These are phyloP conservation scores for Dendrolimus houi DNA, from an alignment of 2,888 invertebrate species.

Conservation along the genomic window DNA sequence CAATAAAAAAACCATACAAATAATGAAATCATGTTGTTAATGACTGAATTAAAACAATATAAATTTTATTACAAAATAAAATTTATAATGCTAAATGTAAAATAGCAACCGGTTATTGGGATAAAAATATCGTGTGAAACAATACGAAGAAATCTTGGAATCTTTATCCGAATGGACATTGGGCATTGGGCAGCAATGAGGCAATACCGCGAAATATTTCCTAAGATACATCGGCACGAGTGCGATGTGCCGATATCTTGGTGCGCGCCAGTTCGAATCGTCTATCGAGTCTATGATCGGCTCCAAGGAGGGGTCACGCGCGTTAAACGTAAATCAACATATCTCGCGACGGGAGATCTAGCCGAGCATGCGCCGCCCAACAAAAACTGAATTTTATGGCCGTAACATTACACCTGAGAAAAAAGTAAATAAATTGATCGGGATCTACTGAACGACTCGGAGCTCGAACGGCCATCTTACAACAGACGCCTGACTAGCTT, in stretches of 20 bases:
- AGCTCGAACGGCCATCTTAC: constrained; percentile 30
- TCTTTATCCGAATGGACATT: constrained; percentile 48
- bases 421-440: constrained; percentile 67
- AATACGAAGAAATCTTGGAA: constrained; percentile 56
- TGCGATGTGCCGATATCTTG: constrained; percentile 69
- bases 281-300: constrained; percentile 73
- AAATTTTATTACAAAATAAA: too few species aligned
- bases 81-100: not conserved
- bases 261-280: constrained; percentile 65
- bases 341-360: constrained; percentile 75
- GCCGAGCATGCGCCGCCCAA: constrained; percentile 60
- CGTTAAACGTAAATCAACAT: constrained; percentile 76
- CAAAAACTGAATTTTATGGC: constrained; percentile 71
- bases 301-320: constrained; percentile 70
- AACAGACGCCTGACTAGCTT: constrained; percentile 29
- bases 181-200: constrained; percentile 18
- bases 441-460: constrained; percentile 50
- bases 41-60: too few species aligned
- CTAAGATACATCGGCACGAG: constrained; percentile 71
- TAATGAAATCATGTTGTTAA: too few species aligned
- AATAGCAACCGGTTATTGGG: constrained; percentile 1
- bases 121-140: constrained; percentile 45
- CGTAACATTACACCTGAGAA: constrained; percentile 68
- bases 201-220: constrained; percentile 65
- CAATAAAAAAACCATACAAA: too few species aligned